Conservation (phyloP, 2,113 vertebrate species). For the Scomber scombrus region DNA sequence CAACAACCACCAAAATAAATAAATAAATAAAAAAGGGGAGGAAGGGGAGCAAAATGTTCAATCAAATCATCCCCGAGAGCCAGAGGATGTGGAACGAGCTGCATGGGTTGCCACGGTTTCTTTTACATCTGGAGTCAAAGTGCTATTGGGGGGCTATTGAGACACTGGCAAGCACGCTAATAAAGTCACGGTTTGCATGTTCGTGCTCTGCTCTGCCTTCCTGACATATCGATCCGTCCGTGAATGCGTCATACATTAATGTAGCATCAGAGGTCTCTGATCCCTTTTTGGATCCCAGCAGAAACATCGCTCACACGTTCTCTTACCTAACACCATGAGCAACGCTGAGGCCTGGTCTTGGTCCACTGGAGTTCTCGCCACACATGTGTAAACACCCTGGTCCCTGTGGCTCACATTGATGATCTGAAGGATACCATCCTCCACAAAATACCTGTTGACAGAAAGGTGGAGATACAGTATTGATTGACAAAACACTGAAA, state of each 20-base stretch:
- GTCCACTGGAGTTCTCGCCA: slow-evolving; percentile 89
- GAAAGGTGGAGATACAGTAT: slow-evolving; percentile 34
- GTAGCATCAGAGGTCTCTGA: slow-evolving; percentile 6
- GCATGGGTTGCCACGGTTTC: slow-evolving; percentile 12
- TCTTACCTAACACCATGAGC: slow-evolving; percentile 92
- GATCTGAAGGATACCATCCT: slow-evolving; percentile 89
- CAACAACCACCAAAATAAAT: not conserved
- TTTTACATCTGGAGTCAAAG: slow-evolving; percentile 11
- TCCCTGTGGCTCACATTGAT: slow-evolving; percentile 88
- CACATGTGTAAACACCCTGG: slow-evolving; percentile 89
- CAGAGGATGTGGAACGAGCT: slow-evolving; percentile 52
- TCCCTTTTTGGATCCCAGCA: slow-evolving; percentile 25
- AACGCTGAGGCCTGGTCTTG: slow-evolving; percentile 69
- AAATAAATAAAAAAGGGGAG: slow-evolving; percentile 28
- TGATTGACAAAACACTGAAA: slow-evolving; percentile 41
- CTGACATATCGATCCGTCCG: slow-evolving; percentile 54
- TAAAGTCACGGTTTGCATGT: slow-evolving; percentile 27
- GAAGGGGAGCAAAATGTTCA: slow-evolving; percentile 24
- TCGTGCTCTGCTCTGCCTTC: slow-evolving; percentile 25
- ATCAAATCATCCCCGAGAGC: slow-evolving; percentile 31
- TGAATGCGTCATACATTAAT: slow-evolving; percentile 27
- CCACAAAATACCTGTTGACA: slow-evolving; percentile 82
- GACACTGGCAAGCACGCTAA: not conserved
- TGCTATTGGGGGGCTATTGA: not conserved
- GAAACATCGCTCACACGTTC: not conserved